Conservation (phyloP, 2,797 vertebrate species). For the Furcifer pardalis region DNA sequence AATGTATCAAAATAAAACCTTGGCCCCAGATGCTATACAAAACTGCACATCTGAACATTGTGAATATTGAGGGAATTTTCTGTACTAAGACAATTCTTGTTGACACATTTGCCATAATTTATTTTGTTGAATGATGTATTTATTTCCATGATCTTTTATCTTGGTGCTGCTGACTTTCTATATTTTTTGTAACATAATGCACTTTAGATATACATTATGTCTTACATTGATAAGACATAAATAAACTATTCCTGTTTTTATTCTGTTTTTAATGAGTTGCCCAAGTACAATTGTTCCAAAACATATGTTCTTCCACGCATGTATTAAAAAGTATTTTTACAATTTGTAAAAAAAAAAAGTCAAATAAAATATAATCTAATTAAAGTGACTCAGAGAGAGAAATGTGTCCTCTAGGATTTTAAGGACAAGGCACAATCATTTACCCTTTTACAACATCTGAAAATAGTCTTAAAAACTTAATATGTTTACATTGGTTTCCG, state of each 20-base stretch:
- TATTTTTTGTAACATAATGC: slow-evolving; percentile 96
- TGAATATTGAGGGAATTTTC: slow-evolving; percentile 68
- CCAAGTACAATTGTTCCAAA: slow-evolving; percentile 72
- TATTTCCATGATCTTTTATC: slow-evolving; percentile 94
- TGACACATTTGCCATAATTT: slow-evolving; percentile 92
- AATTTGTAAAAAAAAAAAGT: slow-evolving; percentile 77
- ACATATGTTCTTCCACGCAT: slow-evolving; percentile 75
- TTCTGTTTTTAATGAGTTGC: slow-evolving; percentile 84
- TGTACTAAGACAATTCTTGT: slow-evolving; percentile 81
- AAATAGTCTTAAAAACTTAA: slow-evolving; percentile 56
- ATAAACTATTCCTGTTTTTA: slow-evolving; percentile 79
- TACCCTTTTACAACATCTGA: slow-evolving; percentile 62
- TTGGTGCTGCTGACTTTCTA: slow-evolving; percentile 95
- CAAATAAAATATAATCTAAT: slow-evolving; percentile 84
- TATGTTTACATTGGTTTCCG: slow-evolving; percentile 63
- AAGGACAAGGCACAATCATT: slow-evolving; percentile 50
- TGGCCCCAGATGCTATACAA: slow-evolving; percentile 67
- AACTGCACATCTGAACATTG: slow-evolving; percentile 80
- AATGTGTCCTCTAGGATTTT: slow-evolving; percentile 64
- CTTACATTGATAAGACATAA: slow-evolving; percentile 80
- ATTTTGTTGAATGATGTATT: slow-evolving; percentile 93
- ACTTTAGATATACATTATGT: slow-evolving; percentile 97
- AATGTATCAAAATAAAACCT: slow-evolving; percentile 83
- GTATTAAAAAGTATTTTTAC: slow-evolving; percentile 79
- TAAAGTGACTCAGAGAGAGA: slow-evolving; percentile 67